Conservation (phyloP, 2,113 vertebrate genomes). For the Condylura cristata region DNA sequence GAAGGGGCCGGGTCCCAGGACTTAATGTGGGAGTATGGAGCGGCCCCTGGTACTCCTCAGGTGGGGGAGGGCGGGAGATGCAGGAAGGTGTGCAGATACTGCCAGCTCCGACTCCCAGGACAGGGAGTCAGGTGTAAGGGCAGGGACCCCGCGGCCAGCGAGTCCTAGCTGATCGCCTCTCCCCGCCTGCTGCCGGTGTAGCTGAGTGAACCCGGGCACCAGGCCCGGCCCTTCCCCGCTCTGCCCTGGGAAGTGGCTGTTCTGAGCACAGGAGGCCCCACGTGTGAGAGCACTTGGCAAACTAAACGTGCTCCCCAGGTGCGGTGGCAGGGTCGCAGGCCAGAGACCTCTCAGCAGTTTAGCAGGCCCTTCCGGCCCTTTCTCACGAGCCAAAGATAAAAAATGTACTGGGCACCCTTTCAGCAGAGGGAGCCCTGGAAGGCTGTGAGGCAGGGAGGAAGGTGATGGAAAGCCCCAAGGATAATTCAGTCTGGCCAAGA, state of each 20-base stretch:
- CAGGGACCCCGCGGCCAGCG: rapidly evolving
- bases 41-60: background rate
- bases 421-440: background rate
- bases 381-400: background rate
- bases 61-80: rapidly evolving
- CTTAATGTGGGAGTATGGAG: background rate
- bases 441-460: background rate
- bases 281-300: background rate
- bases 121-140: background rate
- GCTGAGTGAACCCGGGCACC: background rate
- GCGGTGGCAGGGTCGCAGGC: background rate
- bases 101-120: background rate
- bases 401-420: background rate
- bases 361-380: background rate
- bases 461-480: background rate
- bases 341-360: background rate
- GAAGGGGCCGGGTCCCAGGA: too few species aligned
- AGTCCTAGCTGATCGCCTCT: background rate
- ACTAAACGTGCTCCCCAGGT: background rate
- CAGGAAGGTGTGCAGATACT: background rate
- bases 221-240: background rate
- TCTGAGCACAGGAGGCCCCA: background rate
- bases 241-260: background rate
- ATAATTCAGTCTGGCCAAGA: background rate
- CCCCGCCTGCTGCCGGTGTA: background rate